Percentiles rank a stretch among this genome's conserved stretches.
Evolutionary conservation across 1,140 invertebrate species (phyloP).

Genomic region (Drosophila sulfurigaster): DNA sequence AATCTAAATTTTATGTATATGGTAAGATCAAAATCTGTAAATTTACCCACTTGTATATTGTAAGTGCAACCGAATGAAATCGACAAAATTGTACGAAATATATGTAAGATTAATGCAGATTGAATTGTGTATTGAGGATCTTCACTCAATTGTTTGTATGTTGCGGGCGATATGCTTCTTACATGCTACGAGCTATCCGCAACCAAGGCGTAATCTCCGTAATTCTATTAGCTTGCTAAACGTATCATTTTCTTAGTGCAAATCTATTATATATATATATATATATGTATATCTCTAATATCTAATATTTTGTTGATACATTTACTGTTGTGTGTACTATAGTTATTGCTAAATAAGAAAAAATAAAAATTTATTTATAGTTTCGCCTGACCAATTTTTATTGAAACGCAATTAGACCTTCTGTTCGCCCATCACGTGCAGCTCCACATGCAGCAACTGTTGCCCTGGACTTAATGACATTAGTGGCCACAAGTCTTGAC

Average conservation of each 20-base stretch:
- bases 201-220: conserved; percentile 40
- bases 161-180: conserved; percentile 4
- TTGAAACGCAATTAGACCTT: conserved; percentile 18
- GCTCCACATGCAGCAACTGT: conserved; percentile 49
- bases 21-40: conserved; percentile 72
- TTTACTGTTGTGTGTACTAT: conserved; percentile 27
- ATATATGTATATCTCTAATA: conserved; percentile 12
- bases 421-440: conserved; percentile 48
- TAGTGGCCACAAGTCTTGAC: conserved; percentile 36
- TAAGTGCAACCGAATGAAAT: conserved; percentile 48
- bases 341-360: conserved; percentile 42
- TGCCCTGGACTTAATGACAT: conserved; percentile 29
- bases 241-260: conserved; percentile 41
- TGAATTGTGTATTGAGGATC: conserved; percentile 1
- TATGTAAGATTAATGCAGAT: conserved; percentile 32
- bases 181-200: background rate
- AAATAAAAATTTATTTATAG: conserved; percentile 41
- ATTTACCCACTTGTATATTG: conserved; percentile 46
- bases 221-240: conserved; percentile 33
- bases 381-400: background rate
- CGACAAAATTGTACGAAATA: conserved; percentile 49
- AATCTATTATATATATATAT: conserved; percentile 28
- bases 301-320: conserved; percentile 24
- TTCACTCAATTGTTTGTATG: conserved; percentile 16
- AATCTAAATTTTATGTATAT: conserved; percentile 49